phyloP scores from a whole-genome alignment of 2,797 vertebrate genomes.

The Siniperca undulata region DNA sequence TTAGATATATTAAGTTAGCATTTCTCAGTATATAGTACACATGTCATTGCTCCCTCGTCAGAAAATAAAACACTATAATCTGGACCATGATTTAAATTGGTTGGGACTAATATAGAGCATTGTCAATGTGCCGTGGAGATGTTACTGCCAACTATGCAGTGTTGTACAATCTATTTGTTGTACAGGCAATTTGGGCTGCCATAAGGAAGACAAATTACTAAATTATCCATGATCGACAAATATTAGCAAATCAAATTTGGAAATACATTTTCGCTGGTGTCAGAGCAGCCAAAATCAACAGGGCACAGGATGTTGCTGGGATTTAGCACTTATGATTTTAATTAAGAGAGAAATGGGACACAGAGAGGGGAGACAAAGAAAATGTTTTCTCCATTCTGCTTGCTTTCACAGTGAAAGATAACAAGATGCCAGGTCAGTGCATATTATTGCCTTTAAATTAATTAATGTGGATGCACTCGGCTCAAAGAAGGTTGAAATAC shows the following conservation, averaged over 20 bases:
- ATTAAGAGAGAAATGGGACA: constrained; percentile 58
- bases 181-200: constrained; percentile 62
- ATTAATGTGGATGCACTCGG: constrained; percentile 19
- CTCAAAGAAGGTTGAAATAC: not conserved
- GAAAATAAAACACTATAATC: constrained; percentile 55
- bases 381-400: constrained; percentile 35
- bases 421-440: not conserved
- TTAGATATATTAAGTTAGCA: constrained; percentile 37
- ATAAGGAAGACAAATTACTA: constrained; percentile 75
- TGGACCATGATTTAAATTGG: constrained; percentile 54
- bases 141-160: constrained; percentile 52
- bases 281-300: constrained; percentile 59
- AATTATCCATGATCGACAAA: constrained; percentile 78
- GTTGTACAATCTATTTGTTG: constrained; percentile 68
- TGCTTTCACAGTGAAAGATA: constrained; percentile 39
- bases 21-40: constrained; percentile 23
- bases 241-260: constrained; percentile 76
- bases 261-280: constrained; percentile 58
- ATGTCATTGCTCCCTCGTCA: constrained; percentile 36
- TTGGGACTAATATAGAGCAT: constrained; percentile 57
- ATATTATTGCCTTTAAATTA: constrained; percentile 36
- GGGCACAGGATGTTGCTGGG: constrained; percentile 47
- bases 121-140: constrained; percentile 55
- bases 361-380: constrained; percentile 34
- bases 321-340: constrained; percentile 69